A percentile compares a stretch with the other conserved stretches of the same genome.
Conservation (phyloP, 37 sponge, comb jelly and placozoan species). For the Oopsacas minuta region DNA sequence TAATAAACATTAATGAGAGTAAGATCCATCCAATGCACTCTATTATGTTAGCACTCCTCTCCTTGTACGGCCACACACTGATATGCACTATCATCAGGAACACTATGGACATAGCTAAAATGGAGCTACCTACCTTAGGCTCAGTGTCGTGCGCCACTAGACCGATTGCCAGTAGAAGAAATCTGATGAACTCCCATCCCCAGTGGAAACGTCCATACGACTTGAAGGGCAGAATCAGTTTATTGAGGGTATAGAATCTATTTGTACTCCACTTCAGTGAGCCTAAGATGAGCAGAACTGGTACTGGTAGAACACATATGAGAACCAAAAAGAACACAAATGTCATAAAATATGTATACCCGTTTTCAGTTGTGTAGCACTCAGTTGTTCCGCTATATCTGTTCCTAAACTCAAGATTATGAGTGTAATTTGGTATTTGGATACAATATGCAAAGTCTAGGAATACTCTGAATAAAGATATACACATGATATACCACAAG, state of each 20-base stretch:
- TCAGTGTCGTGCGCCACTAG: not conserved
- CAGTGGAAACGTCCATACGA: not conserved
- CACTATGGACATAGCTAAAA: not conserved
- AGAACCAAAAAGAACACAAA: not conserved
- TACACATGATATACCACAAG: slow-evolving; percentile 8
- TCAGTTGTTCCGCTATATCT: not conserved
- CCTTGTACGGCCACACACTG: not conserved
- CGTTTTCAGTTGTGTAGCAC: not conserved
- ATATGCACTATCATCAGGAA: not conserved
- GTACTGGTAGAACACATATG: not conserved
- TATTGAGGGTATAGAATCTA: not conserved
- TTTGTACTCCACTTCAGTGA: not conserved
- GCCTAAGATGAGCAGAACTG: not conserved
- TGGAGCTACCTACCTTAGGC: not conserved
- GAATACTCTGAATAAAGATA: not conserved
- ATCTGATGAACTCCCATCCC: not conserved
- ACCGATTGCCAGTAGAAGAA: not conserved
- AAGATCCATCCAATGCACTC: slow-evolving; percentile 2
- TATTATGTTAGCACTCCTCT: not conserved
- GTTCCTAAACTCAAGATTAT: not conserved
- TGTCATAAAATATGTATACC: not conserved
- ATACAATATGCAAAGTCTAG: not conserved
- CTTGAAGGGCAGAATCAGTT: not conserved
- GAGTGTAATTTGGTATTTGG: not conserved
- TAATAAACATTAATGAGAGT: not conserved